Evolutionary conservation across 1,140 invertebrate species (phyloP).

Genomic region (Riptortus pedestris): DNA sequence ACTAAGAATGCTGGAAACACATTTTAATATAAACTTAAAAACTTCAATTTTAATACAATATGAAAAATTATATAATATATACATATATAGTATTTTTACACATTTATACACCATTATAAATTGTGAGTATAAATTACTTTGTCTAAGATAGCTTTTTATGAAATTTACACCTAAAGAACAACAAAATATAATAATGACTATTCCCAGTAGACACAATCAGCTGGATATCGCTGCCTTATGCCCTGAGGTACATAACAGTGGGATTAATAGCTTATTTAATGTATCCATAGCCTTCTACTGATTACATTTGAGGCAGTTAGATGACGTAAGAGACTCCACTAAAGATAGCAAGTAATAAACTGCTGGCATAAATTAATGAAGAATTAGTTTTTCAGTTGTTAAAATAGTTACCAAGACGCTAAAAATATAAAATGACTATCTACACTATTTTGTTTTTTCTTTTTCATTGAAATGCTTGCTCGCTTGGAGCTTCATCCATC

Average conservation of each 20-base stretch:
- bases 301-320: slow-evolving; percentile 20
- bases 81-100: slow-evolving; percentile 30
- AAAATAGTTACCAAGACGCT: background rate
- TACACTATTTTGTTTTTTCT: background rate
- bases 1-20: slow-evolving; percentile 27
- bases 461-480: background rate
- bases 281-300: slow-evolving; percentile 20
- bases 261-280: background rate
- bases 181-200: slow-evolving; percentile 8
- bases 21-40: slow-evolving; percentile 31
- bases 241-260: background rate
- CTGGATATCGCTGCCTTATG: background rate
- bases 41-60: slow-evolving; percentile 29
- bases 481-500: background rate
- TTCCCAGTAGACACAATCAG: background rate
- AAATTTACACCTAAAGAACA: slow-evolving; percentile 22
- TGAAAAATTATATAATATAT: slow-evolving; percentile 31
- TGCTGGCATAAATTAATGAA: too few relatives aligned
- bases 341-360: too few relatives aligned
- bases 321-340: background rate
- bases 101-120: slow-evolving; percentile 26
- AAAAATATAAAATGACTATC: background rate
- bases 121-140: slow-evolving; percentile 21
- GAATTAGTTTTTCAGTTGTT: too few relatives aligned
- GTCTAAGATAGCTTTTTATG: slow-evolving; percentile 22